These are phyloP conservation scores for Sepioteuthis lessoniana DNA, from an alignment of 2,888 invertebrate species.

Conservation along the genomic window DNA sequence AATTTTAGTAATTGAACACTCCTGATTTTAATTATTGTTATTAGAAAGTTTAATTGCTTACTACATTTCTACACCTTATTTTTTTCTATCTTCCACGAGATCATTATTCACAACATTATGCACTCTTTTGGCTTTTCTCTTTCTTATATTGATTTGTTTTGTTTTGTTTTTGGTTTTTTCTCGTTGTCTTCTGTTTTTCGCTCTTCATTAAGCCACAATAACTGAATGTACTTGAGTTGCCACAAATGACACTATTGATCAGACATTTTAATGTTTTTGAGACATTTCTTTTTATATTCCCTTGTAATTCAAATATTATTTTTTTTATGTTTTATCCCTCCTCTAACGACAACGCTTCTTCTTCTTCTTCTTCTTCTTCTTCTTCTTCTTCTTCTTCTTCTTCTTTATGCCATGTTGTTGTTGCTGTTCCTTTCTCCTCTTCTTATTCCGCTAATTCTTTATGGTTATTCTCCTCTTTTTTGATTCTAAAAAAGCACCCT, in stretches of 20 bases:
- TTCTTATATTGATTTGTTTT: background rate
- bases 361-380: too few species aligned
- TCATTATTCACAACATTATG: background rate
- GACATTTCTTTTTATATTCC: background rate
- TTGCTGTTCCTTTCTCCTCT: too few species aligned
- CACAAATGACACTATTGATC: background rate
- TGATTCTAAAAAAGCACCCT: too few species aligned
- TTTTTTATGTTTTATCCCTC: too few species aligned
- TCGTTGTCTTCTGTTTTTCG: background rate
- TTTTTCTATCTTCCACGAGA: background rate
- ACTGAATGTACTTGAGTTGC: background rate
- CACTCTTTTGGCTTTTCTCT: background rate
- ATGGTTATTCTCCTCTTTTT: too few species aligned
- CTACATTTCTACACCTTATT: background rate
- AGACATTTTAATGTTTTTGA: background rate
- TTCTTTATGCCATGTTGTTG: too few species aligned
- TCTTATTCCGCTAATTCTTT: too few species aligned
- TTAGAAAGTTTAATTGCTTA: background rate
- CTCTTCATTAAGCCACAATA: background rate
- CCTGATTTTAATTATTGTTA: background rate
- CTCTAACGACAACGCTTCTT: too few species aligned
- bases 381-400: too few species aligned
- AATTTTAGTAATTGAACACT: conserved; percentile 15
- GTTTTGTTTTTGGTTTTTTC: background rate
- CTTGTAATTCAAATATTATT: too few species aligned